A percentile compares a stretch with the other conserved stretches of the same genome.
Conservation (phyloP, 2,113 vertebrate species). For the Haemorhous mexicanus region DNA sequence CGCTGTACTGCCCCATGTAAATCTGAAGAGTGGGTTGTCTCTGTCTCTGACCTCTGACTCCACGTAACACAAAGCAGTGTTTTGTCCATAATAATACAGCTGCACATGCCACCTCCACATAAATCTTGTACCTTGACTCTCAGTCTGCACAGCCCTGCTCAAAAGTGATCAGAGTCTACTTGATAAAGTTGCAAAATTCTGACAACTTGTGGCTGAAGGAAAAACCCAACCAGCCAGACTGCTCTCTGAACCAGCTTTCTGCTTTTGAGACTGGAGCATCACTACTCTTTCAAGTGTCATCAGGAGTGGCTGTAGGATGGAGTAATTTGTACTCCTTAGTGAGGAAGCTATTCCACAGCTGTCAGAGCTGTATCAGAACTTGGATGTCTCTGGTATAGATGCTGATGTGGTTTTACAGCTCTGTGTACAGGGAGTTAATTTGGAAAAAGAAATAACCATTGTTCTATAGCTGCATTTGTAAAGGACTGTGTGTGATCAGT, state of each 20-base stretch:
- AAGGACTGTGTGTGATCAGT: background rate
- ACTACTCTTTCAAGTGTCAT: background rate
- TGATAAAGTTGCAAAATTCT: background rate
- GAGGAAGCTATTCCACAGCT: background rate
- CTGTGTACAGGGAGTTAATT: background rate
- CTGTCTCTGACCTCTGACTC: background rate
- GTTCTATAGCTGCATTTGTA: background rate
- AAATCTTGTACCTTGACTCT: background rate
- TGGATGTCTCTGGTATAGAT: background rate
- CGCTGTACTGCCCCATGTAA: background rate
- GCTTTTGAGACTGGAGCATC: background rate
- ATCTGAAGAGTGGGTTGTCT: background rate
- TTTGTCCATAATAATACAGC: background rate
- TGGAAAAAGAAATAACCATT: background rate
- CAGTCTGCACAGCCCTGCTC: background rate
- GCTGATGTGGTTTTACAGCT: background rate
- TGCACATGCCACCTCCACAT: background rate
- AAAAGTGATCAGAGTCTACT: background rate
- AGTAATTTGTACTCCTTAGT: background rate
- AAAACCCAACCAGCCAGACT: background rate
- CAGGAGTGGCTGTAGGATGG: background rate
- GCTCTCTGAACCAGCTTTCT: background rate
- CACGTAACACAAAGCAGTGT: background rate
- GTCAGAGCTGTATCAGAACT: background rate
- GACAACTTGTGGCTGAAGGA: background rate